Evolutionary conservation across 2,113 vertebrate genomes (phyloP).

Genomic region (Esox niger): DNA sequence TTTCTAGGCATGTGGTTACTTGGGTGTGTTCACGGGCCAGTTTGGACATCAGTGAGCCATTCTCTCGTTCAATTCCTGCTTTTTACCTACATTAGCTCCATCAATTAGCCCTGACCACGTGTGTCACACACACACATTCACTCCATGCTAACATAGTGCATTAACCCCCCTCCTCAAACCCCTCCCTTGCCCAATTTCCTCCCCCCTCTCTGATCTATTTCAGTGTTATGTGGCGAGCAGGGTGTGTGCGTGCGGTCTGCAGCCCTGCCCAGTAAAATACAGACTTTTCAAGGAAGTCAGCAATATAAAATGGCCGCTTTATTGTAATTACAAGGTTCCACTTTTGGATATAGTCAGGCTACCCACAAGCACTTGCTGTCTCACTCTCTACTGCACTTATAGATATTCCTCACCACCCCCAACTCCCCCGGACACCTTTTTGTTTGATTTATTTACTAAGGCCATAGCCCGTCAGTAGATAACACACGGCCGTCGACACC

Average conservation of each 20-base stretch:
- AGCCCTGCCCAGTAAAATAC: slow-evolving; percentile 80
- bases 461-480: slow-evolving; percentile 22
- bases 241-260: slow-evolving; percentile 69
- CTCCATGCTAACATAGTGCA: slow-evolving; percentile 3
- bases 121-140: slow-evolving; percentile 17
- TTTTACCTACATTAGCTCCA: slow-evolving; percentile 45
- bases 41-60: slow-evolving; percentile 58
- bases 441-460: background rate
- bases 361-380: slow-evolving; percentile 64
- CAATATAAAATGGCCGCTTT: slow-evolving; percentile 76
- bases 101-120: slow-evolving; percentile 26
- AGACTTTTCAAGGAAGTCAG: slow-evolving; percentile 77
- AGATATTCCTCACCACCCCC: slow-evolving; percentile 20
- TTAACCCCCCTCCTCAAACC: slow-evolving; percentile 11
- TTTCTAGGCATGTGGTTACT: slow-evolving; percentile 64
- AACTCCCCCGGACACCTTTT: slow-evolving; percentile 2
- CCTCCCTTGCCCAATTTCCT: slow-evolving; percentile 26
- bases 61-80: slow-evolving; percentile 40
- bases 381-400: slow-evolving; percentile 34
- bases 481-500: slow-evolving; percentile 14
- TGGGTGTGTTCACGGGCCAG: slow-evolving; percentile 55
- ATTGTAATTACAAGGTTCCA: slow-evolving; percentile 80
- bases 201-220: slow-evolving; percentile 70
- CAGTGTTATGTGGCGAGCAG: slow-evolving; percentile 65
- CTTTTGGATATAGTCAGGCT: slow-evolving; percentile 68